A percentile compares a stretch with the other conserved stretches of the same genome.
Conservation (phyloP, 2,797 vertebrate species). For the Scleropages formosus region DNA sequence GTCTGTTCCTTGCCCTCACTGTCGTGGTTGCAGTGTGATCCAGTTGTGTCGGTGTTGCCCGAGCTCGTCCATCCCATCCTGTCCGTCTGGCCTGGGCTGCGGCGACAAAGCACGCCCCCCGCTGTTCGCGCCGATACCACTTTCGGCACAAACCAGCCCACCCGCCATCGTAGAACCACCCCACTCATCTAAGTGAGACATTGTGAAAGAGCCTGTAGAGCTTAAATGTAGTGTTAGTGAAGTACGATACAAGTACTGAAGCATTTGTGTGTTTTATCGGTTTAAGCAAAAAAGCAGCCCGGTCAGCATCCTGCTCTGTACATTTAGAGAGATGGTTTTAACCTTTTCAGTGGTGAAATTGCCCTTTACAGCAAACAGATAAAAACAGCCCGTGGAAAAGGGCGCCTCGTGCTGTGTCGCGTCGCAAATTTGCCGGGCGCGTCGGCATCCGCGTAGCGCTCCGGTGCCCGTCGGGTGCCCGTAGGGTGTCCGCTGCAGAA, state of each 20-base stretch:
- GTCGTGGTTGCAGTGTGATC: conserved; percentile 71
- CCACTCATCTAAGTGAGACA: background rate
- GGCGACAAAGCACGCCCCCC: conserved; percentile 51
- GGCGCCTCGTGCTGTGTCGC: no score
- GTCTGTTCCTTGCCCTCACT: conserved; percentile 80
- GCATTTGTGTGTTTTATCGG: background rate
- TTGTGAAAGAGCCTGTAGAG: background rate
- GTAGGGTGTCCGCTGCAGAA: background rate
- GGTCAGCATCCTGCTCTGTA: no score
- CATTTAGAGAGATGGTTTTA: no score
- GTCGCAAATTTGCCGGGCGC: no score
- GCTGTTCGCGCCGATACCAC: background rate
- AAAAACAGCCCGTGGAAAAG: background rate
- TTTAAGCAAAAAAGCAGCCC: no score
- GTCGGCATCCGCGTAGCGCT: no score
- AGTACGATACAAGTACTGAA: no score
- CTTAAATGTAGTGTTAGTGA: no score
- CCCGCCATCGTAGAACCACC: background rate
- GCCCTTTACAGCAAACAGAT: background rate
- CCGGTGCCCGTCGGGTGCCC: conserved; percentile 4
- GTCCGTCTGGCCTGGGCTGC: conserved; percentile 87
- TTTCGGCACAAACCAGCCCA: background rate
- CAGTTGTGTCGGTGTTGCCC: conserved; percentile 58
- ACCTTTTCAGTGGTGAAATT: no score
- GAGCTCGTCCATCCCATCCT: conserved; percentile 38